Percentiles rank a stretch among this genome's conserved stretches.
These are phyloP conservation scores for Pseudococcus jackbeardsleyi DNA, from an alignment of 2,888 invertebrate genomes.

Conservation along the genomic window DNA sequence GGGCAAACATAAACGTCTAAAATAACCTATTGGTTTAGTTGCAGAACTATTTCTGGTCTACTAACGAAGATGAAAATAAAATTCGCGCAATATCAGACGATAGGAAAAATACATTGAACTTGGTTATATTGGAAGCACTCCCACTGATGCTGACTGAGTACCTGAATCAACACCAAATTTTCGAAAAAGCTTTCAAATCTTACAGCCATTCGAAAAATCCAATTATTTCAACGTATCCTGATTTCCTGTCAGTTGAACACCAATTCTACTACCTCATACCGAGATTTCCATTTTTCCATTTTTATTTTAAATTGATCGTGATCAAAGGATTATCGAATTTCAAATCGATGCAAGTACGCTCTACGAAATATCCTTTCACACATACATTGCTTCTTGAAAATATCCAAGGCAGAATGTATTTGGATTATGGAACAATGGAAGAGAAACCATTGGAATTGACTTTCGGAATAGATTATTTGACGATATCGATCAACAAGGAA, in stretches of 20 bases:
- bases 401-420: neutral
- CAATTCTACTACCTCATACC: neutral
- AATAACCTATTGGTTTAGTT: neutral
- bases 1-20: no score
- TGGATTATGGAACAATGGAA: neutral
- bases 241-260: neutral
- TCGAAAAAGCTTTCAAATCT: neutral
- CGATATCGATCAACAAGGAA: neutral
- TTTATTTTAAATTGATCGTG: neutral
- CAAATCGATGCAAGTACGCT: neutral
- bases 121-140: neutral
- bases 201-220: neutral
- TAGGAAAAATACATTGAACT: neutral
- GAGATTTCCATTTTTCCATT: neutral
- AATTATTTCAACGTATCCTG: neutral
- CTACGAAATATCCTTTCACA: neutral
- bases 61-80: neutral
- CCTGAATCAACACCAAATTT: neutral
- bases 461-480: neutral
- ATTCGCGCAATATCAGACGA: neutral
- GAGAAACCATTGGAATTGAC: neutral
- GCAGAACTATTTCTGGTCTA: neutral
- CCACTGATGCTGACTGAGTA: neutral
- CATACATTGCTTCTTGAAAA: neutral
- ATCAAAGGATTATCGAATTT: neutral